phyloP scores from a whole-genome alignment of 2,113 vertebrate genomes.

The Melanostigma gelatinosum region DNA sequence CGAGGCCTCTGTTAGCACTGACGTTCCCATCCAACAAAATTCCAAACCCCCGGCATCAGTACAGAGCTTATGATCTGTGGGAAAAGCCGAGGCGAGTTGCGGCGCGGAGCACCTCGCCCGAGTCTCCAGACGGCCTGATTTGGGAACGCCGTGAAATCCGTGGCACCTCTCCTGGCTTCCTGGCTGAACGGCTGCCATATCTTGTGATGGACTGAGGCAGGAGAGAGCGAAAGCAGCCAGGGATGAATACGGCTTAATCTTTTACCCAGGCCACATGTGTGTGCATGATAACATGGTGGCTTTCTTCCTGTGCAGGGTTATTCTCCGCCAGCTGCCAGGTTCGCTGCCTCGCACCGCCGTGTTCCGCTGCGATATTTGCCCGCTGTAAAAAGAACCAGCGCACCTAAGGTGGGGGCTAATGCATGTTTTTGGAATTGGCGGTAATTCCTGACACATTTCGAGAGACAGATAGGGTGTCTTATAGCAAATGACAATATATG shows the following conservation, averaged over 20 bases:
- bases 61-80: slow-evolving; percentile 69
- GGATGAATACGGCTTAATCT: slow-evolving; percentile 90
- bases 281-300: slow-evolving; percentile 86
- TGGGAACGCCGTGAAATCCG: slow-evolving; percentile 84
- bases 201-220: slow-evolving; percentile 87
- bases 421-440: slow-evolving; percentile 84
- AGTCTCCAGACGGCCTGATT: slow-evolving; percentile 78
- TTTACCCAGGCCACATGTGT: slow-evolving; percentile 86
- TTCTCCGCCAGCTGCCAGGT: slow-evolving; percentile 84
- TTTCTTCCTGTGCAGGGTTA: slow-evolving; percentile 82
- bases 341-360: slow-evolving; percentile 82
- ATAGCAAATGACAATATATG: slow-evolving; percentile 81
- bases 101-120: slow-evolving; percentile 70
- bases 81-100: slow-evolving; percentile 66
- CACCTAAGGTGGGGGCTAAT: slow-evolving; percentile 86
- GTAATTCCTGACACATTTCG: slow-evolving; percentile 86
- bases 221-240: slow-evolving; percentile 82
- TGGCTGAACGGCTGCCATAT: slow-evolving; percentile 86
- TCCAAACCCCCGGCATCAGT: slow-evolving; percentile 69
- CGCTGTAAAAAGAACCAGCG: slow-evolving; percentile 77
- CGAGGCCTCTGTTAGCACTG: slow-evolving; percentile 56
- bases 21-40: slow-evolving; percentile 63
- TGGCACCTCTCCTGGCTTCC: slow-evolving; percentile 83
- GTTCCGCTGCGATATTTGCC: slow-evolving; percentile 85
- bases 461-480: slow-evolving; percentile 84